phyloP scores from a whole-genome alignment of 2,797 vertebrate species.

The Gobio occitaniae region DNA sequence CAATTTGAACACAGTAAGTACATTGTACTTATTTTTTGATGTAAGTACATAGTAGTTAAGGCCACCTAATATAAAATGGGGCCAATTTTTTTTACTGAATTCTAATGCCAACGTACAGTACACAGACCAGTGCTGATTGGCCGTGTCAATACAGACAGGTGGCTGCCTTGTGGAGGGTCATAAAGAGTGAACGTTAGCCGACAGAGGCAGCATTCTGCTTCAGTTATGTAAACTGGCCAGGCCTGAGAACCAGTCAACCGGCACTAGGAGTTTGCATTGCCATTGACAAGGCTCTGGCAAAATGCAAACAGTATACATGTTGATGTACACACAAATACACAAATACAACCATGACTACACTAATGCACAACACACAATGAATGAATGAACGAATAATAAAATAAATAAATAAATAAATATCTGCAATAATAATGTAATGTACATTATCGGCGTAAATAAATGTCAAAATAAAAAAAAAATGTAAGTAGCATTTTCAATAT shows the following conservation, averaged over 20 bases:
- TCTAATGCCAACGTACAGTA: neutral
- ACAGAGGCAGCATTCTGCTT: conserved; percentile 72
- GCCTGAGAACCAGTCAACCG: conserved; percentile 80
- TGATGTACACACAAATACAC: conserved; percentile 61
- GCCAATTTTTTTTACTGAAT: neutral
- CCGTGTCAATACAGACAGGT: conserved; percentile 46
- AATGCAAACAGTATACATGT: conserved; percentile 74
- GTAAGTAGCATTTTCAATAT: neutral
- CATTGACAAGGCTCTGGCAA: conserved; percentile 73
- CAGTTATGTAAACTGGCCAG: conserved; percentile 85
- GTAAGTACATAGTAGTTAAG: no score
- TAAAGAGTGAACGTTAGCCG: conserved; percentile 79
- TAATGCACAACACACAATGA: conserved; percentile 29
- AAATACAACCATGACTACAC: conserved; percentile 38
- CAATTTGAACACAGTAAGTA: no score
- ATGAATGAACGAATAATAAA: neutral
- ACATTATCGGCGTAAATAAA: neutral
- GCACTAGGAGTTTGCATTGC: conserved; percentile 80
- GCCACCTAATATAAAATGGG: no score
- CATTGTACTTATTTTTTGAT: no score
- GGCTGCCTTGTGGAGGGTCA: conserved; percentile 45
- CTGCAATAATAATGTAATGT: neutral
- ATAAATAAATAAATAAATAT: neutral
- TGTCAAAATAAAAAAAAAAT: no score
- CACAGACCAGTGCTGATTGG: conserved; percentile 10